These are phyloP conservation scores for Hipposideros larvatus DNA, from an alignment of 2,797 vertebrate species.

Conservation along the genomic window DNA sequence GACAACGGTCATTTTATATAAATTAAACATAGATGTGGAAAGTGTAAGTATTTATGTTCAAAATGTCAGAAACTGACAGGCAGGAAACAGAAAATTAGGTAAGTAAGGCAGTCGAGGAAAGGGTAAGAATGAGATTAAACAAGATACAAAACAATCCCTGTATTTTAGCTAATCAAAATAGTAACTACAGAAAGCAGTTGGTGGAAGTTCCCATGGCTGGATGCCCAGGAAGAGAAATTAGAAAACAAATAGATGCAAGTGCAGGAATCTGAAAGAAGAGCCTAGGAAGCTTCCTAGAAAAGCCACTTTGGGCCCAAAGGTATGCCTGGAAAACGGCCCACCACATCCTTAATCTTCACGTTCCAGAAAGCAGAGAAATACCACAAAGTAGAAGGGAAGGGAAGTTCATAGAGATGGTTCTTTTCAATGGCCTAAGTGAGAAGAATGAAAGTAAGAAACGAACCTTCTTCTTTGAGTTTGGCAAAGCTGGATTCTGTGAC, in stretches of 20 bases:
- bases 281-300: background rate
- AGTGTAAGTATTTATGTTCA: constrained; percentile 14
- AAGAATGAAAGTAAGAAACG: background rate
- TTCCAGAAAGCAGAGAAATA: background rate
- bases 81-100: constrained; percentile 34
- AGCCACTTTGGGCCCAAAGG: background rate
- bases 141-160: background rate
- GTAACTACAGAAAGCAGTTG: background rate
- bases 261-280: background rate
- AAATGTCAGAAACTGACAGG: constrained; percentile 48
- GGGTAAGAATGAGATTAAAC: background rate
- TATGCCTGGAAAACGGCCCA: background rate
- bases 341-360: background rate
- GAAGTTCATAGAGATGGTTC: background rate
- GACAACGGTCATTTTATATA: constrained; percentile 44
- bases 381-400: background rate
- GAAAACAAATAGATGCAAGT: background rate
- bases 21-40: constrained; percentile 10
- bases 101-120: background rate
- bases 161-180: background rate
- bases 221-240: background rate
- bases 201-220: background rate
- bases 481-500: background rate
- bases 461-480: background rate
- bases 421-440: background rate